A percentile compares a stretch with the other conserved stretches of the same genome.
These are phyloP conservation scores for Xestia xanthographa DNA, from an alignment of 2,888 invertebrate genomes.

Conservation along the genomic window DNA sequence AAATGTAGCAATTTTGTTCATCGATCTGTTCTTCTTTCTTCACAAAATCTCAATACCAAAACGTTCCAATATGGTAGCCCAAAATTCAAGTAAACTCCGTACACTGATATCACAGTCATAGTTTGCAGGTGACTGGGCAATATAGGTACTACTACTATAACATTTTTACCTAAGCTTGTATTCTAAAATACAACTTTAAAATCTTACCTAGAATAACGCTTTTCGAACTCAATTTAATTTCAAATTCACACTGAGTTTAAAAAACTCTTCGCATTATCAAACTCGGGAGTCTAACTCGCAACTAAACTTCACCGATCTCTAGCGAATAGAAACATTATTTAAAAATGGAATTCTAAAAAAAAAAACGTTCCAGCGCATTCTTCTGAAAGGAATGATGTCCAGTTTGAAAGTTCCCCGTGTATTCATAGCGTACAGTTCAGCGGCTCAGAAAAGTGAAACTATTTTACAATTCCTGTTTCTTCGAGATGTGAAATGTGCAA, in stretches of 20 bases:
- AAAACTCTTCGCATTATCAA: slow-evolving; percentile 1
- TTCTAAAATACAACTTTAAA: neutral
- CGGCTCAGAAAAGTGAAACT: slow-evolving; percentile 89
- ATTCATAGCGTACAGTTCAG: slow-evolving; percentile 84
- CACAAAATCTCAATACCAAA: neutral
- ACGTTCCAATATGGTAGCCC: neutral
- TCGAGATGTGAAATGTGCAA: slow-evolving; percentile 62
- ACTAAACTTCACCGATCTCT: slow-evolving; percentile 14
- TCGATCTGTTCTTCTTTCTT: neutral
- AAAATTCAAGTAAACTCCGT: neutral
- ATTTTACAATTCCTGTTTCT: slow-evolving; percentile 78
- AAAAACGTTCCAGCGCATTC: slow-evolving; percentile 70
- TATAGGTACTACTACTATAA: no score
- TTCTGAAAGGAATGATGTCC: slow-evolving; percentile 79
- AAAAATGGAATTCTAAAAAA: slow-evolving; percentile 48
- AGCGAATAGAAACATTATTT: slow-evolving; percentile 17
- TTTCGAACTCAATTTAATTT: neutral
- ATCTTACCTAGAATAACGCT: neutral
- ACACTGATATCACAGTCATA: neutral
- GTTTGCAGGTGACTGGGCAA: no score
- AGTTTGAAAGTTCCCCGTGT: slow-evolving; percentile 85
- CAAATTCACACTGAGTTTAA: neutral
- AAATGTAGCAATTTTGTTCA: neutral
- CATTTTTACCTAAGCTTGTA: neutral
- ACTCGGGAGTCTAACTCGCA: neutral